Conservation (phyloP, 2,888 invertebrate genomes). For the Troides helena region DNA sequence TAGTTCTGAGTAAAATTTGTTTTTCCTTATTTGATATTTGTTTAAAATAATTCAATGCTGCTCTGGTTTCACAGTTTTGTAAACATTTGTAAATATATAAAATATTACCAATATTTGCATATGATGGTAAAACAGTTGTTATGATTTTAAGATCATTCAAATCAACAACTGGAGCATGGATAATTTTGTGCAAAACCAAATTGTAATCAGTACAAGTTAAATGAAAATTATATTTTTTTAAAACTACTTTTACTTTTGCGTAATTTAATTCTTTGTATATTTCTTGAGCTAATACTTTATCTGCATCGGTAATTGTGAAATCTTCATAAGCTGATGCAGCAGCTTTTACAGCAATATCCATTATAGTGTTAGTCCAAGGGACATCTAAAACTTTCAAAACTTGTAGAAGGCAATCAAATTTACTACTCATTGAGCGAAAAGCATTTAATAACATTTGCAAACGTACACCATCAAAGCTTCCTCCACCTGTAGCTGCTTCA, state of each 20-base stretch:
- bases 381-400: constrained; percentile 71
- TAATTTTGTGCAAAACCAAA: constrained; percentile 64
- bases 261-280: constrained; percentile 69
- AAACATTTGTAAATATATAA: constrained; percentile 67
- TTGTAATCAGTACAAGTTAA: constrained; percentile 63
- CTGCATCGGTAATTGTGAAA: constrained; percentile 62
- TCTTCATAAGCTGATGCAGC: constrained; percentile 59
- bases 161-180: constrained; percentile 52
- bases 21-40: constrained; percentile 52
- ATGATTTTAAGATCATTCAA: constrained; percentile 63
- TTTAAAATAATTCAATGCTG: constrained; percentile 61
- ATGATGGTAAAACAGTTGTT: constrained; percentile 54
- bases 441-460: constrained; percentile 61
- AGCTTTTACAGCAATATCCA: constrained; percentile 57
- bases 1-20: constrained; percentile 54
- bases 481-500: constrained; percentile 66
- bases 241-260: constrained; percentile 68
- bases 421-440: constrained; percentile 59
- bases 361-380: constrained; percentile 62
- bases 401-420: constrained; percentile 65
- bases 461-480: constrained; percentile 63
- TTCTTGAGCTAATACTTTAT: constrained; percentile 59
- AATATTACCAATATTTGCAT: constrained; percentile 56
- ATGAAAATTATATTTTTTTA: constrained; percentile 73
- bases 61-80: constrained; percentile 59